Evolutionary conservation across 2,113 vertebrate species (phyloP).

Genomic region (Perca flavescens): DNA sequence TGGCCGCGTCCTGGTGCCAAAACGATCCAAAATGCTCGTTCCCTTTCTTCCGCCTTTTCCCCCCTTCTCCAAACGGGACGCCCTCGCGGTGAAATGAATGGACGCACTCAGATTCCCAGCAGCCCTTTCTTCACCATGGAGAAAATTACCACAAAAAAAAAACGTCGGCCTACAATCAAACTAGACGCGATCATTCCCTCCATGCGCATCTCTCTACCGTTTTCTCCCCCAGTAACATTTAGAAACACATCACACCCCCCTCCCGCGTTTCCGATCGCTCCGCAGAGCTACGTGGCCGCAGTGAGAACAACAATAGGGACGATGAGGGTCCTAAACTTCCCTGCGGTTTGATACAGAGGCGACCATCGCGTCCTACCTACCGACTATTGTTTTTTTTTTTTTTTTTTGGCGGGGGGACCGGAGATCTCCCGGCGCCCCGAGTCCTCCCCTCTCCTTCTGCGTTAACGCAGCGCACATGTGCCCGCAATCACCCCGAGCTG

Average conservation of each 20-base stretch:
- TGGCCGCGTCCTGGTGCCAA: conserved; percentile 56
- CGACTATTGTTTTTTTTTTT: conserved; percentile 71
- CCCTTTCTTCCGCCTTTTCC: conserved; percentile 1
- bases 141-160: conserved; percentile 30
- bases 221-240: not conserved
- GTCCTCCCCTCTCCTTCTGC: conserved; percentile 10
- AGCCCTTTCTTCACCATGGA: conserved; percentile 7
- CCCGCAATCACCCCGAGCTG: not conserved
- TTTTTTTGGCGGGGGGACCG: conserved; percentile 52
- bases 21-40: conserved; percentile 33
- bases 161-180: conserved; percentile 50
- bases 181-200: conserved; percentile 38
- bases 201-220: conserved; percentile 35
- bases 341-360: conserved; percentile 48
- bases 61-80: conserved; percentile 20
- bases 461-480: not conserved
- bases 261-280: not conserved
- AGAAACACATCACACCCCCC: not conserved
- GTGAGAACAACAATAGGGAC: conserved; percentile 59
- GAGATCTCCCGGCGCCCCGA: conserved; percentile 53
- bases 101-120: conserved; percentile 32
- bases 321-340: conserved; percentile 69
- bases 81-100: conserved; percentile 70
- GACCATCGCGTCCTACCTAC: conserved; percentile 71
- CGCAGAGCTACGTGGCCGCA: conserved; percentile 58